Evolutionary conservation across 2,797 vertebrate species (phyloP), one percentile per base, ranked within the genome.

Genomic region (Karalla daura): DNA sequence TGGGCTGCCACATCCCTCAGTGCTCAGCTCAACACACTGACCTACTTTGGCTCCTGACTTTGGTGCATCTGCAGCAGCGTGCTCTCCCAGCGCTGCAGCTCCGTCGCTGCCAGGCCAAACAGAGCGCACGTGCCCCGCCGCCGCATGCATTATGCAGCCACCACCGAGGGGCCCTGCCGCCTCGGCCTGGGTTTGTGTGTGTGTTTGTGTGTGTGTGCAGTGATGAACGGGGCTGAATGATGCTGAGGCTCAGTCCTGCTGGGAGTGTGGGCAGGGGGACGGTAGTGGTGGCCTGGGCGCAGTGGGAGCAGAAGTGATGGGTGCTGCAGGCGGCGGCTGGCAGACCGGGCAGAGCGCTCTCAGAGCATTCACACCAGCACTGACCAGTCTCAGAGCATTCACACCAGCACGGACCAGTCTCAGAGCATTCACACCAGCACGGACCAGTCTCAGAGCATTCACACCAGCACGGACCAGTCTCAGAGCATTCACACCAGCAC

Each of bases 11-110:
- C 75, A 70, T 86, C 84, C 64, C 70, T 85, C 79, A 25, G 68
- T 37, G 71, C 86, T 87, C 79, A 61, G 70, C 78, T 81, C 85
- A 84, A 84, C 89, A 89, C 87, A 90, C 88, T 91, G 89, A 90
- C 90, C 89, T 86, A 90, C 78, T 92, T 91, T 75, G 12, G 55
- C 71, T 82, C 53, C 37, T 71, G 71, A 76, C 81, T 79, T 72
- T 78, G 80, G 62, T 78, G 82, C 82, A 86, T 86, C 78, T 78
- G 78, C 60, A 3, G 63, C 80, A 70, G 63, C 80, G 68, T n/a
- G 56, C 49, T 78, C 79, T 75, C 62, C 44, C 56, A 65, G 74
- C 52, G 53, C 70, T 70, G 50, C 65, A 60, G 63, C 17, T 39
- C 63, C 23, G 51, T 67, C 40, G 62, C 60, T 63, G 55, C 63